Base-by-base conservation (phyloP, 2,888 invertebrate genomes). In the Nudaria mundana region DNA sequence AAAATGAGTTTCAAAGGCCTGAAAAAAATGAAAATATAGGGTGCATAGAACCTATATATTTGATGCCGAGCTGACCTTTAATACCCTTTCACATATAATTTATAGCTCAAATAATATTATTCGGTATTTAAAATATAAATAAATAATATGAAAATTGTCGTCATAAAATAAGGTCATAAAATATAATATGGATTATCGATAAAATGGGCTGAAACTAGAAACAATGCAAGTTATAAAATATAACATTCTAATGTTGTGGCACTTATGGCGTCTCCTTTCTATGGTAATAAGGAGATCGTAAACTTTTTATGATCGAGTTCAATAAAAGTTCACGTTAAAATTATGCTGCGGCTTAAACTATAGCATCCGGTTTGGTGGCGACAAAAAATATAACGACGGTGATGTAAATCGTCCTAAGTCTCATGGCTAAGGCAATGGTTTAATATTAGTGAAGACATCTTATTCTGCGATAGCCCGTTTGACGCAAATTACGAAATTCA, bases 211-310 rank as follows among this genome's bases (percentile, higher is more conserved):
- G 63, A 65, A 66, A 66, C 63, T 60, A 68, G 66, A 73, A 76
- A 77, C 76, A 77, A 78, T 76, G 63, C 68, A 44, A 33, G 52
- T 39, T 59, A 57, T 69, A 63, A 66, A 66, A 69, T 68, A 67
- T 64, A 65, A 68, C 64, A 63, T 63, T 71, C 62, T 67, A 73
- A 75, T 65, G 62, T 76, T 65, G 76, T 44, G 33, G 49, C 37
- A 42, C 45, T 44, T 52, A 59, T 63, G 56, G 63, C 66, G 62
- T 63, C 70, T 70, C 66, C 58, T 73, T 70, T 76, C 71, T 73
- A 76, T 77, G 76, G 69, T 75, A 76, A 79, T 78, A 71, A 54
- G 63, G 48, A 45, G 58, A 52, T 59, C 68, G 64, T 78, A 72
- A 75, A 63, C 57, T 60, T 67, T 79, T 80, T 80, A 79, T 62